phyloP scores from a whole-genome alignment of 2,888 invertebrate species.

The Dysmachus trigonus region DNA sequence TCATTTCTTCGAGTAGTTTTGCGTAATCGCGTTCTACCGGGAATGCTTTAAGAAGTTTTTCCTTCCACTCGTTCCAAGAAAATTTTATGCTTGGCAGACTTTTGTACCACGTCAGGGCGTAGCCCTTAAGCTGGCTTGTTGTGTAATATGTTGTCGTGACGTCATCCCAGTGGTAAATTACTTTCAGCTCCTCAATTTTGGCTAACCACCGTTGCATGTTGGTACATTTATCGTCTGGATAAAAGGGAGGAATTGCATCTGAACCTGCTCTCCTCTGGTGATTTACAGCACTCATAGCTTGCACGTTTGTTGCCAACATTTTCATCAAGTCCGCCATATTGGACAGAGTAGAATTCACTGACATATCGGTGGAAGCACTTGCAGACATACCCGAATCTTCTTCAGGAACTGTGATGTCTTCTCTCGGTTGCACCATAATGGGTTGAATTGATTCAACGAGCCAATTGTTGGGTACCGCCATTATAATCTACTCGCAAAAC shows the following conservation, averaged over 20 bases:
- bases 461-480: no score
- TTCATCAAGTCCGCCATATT: no score
- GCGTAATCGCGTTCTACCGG: constrained; percentile 40
- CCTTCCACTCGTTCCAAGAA: constrained; percentile 46
- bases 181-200: constrained; percentile 42
- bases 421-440: no score
- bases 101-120: constrained; percentile 42
- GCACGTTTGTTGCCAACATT: no score
- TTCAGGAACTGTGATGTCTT: no score
- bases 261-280: no score
- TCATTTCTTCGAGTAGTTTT: constrained; percentile 30
- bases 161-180: constrained; percentile 43
- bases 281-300: no score
- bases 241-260: constrained; percentile 32
- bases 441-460: no score
- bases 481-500: no score
- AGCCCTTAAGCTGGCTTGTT: constrained; percentile 16
- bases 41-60: constrained; percentile 40
- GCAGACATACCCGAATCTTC: no score
- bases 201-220: constrained; percentile 27
- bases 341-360: no score
- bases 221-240: constrained; percentile 40
- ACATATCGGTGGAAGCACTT: no score
- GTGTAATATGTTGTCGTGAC: constrained; percentile 39
- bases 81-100: constrained; percentile 40